A percentile compares a stretch with the other conserved stretches of the same genome.
These are phyloP conservation scores for Tachycineta bicolor DNA, from an alignment of 2,113 vertebrate species.

Conservation along the genomic window DNA sequence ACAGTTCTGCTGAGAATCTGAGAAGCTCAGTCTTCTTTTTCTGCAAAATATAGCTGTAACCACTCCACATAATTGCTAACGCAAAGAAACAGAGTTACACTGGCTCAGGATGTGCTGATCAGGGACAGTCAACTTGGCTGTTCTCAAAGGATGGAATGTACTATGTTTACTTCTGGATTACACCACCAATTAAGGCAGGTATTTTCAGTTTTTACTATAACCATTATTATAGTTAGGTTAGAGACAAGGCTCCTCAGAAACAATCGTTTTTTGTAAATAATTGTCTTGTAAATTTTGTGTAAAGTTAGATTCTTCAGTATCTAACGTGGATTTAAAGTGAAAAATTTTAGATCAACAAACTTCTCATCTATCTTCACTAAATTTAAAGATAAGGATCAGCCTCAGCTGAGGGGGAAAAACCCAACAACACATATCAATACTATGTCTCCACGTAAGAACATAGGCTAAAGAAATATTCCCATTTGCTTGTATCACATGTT, in stretches of 20 bases:
- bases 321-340: not conserved
- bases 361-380: not conserved
- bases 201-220: slow-evolving; percentile 13
- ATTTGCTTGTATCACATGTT: fast-evolving
- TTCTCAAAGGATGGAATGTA: not conserved
- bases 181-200: not conserved
- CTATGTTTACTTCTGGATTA: not conserved
- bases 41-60: not conserved
- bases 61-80: not conserved
- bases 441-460: not conserved
- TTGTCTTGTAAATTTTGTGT: not conserved
- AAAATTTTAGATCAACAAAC: not conserved
- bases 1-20: not conserved
- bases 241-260: not conserved
- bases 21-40: not conserved
- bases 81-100: not conserved
- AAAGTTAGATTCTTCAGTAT: not conserved
- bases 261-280: not conserved
- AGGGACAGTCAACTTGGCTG: not conserved
- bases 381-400: not conserved
- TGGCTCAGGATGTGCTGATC: not conserved
- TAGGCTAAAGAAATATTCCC: not conserved
- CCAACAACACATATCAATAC: not conserved
- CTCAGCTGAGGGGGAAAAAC: not conserved
- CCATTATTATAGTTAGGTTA: not conserved